Conservation (phyloP, 2,888 invertebrate genomes). For the Caenorhabditis imperialis region DNA sequence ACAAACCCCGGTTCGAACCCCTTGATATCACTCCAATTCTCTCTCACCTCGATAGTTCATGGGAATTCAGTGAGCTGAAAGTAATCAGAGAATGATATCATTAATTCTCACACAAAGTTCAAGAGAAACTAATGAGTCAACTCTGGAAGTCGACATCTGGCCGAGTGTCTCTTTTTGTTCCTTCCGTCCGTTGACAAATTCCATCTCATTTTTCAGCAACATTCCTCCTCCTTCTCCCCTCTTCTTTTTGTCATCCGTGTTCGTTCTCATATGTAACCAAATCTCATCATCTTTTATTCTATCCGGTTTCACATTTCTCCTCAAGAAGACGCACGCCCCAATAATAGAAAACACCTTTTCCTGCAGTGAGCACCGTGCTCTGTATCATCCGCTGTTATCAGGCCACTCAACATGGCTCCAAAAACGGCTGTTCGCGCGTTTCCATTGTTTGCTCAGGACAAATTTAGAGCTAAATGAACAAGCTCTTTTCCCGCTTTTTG, state of each 20-base stretch:
- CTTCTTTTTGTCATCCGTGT: conserved; percentile 3
- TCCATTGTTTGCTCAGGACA: conserved; percentile 43
- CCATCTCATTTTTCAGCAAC: conserved; percentile 46
- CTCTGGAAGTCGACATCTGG: conserved; percentile 32
- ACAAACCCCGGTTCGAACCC: too few relatives aligned
- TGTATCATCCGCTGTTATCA: conserved; percentile 2
- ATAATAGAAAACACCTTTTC: neutral
- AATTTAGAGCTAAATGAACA: neutral
- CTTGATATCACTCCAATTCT: too few relatives aligned
- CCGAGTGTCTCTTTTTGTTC: neutral
- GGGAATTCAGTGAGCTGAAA: too few relatives aligned
- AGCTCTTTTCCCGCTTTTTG: neutral
- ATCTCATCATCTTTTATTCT: conserved; percentile 25
- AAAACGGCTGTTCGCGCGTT: conserved; percentile 32
- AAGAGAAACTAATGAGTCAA: conserved; percentile 7
- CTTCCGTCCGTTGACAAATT: conserved; percentile 26
- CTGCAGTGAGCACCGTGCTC: neutral
- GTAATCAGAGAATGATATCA: too few relatives aligned
- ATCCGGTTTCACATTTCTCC: conserved; percentile 40
- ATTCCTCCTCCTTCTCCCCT: conserved; percentile 7
- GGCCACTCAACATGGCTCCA: conserved; percentile 1
- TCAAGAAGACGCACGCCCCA: conserved; percentile 11
- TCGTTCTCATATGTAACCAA: conserved; percentile 30
- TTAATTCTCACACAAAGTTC: neutral
- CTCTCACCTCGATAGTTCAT: too few relatives aligned